Evolutionary conservation across 2,113 vertebrate species (phyloP), one percentile per base, ranked within the genome.

Genomic region (Crotalus tigris): DNA sequence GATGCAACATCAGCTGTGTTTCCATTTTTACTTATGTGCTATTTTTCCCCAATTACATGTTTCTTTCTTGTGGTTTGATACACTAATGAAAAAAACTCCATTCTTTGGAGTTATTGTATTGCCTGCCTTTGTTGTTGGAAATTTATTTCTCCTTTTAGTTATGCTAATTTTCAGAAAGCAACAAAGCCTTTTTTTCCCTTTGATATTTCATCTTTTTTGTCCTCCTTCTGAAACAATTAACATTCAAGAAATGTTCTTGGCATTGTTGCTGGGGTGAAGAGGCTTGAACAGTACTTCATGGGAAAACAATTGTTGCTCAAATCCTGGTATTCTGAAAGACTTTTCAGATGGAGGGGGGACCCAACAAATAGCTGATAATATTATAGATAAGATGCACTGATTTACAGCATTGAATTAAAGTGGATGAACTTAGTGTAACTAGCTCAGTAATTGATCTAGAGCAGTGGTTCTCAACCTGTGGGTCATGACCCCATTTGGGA

Each of bases 81-180:
- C 97, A 98, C 98, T 98, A 98, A 98, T 98, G 92, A 97, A 98
- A 98, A 98, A 98, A 97, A 97, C 97, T 98, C 98, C 96, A 97
- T 97, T 97, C 97, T 97, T 97, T 97, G 97, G 97, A 95, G 97
- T 98, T 98, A 98, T 98, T 98, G 98, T 98, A 98, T 98, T 98
- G 98, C 97, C 97, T 97, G 98, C 97, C 98, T 97, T 98, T 97
- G 97, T 98, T 98, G 98, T 98, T 97, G 97, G 97, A 98, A 98
- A 98, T 98, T 98, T 98, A 98, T 98, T 97, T 97, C 97, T 97
- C 94, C 97, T 97, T 97, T 98, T 97, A 98, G 98, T 98, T 98
- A 97, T 98, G 95, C 98, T 97, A 98, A 93, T 98, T 98, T 90
- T 98, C 97, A 95, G 93, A 95, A 96, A 97, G 97, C 96, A 97